Conservation (phyloP, 2,113 vertebrate species). For the Pituophis catenifer region DNA sequence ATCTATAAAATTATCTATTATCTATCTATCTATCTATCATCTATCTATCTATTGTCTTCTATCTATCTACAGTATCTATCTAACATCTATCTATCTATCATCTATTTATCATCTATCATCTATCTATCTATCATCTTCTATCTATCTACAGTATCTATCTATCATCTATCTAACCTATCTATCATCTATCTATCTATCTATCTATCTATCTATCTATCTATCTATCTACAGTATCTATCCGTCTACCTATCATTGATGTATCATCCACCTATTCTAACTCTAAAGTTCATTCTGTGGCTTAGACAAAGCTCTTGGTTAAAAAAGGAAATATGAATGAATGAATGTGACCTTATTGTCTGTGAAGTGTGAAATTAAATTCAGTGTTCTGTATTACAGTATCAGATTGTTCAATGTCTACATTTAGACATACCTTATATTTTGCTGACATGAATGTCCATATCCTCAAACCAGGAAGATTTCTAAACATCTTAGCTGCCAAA, state of each 20-base stretch:
- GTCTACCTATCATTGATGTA: neutral
- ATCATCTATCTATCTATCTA: too few species aligned
- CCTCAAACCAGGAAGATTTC: neutral
- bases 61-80: neutral
- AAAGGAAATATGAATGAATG: neutral
- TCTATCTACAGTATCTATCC: neutral
- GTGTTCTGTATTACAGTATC: constrained; percentile 7
- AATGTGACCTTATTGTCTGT: constrained; percentile 2
- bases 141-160: neutral
- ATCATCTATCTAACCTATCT: too few species aligned
- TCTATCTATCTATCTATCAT: too few species aligned
- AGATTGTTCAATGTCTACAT: constrained; percentile 1
- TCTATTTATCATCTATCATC: neutral
- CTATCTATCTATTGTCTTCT: neutral
- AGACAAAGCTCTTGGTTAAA: neutral
- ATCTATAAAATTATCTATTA: neutral
- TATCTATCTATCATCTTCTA: neutral
- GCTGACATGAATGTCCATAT: neutral
- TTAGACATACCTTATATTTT: constrained; percentile 1
- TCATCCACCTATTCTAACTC: neutral
- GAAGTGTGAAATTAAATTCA: constrained; percentile 32
- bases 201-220: neutral
- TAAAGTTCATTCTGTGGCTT: neutral
- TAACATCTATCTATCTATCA: neutral
- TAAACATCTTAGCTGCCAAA: neutral